These are phyloP conservation scores for Cataglyphis cursor DNA, from an alignment of 2,888 invertebrate species.

Conservation along the genomic window DNA sequence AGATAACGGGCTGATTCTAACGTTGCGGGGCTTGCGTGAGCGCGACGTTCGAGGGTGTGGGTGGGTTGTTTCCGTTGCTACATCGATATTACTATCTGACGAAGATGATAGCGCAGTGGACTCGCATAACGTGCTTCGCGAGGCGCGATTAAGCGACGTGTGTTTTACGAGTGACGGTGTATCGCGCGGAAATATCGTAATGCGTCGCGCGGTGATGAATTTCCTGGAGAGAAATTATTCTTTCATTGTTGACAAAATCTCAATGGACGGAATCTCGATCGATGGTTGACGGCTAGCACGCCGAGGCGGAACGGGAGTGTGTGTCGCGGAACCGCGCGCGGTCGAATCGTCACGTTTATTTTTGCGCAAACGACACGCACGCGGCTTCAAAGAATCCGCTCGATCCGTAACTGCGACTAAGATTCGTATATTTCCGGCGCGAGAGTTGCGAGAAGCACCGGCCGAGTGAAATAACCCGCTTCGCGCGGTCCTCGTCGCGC, in stretches of 20 bases:
- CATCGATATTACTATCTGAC: constrained; percentile 73
- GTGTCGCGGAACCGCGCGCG: constrained; percentile 14
- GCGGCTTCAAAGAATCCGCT: constrained; percentile 49
- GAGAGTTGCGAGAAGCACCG: background rate
- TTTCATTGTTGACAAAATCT: constrained; percentile 37
- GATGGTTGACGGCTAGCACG: background rate
- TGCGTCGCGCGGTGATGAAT: constrained; percentile 40
- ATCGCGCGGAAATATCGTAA: constrained; percentile 40
- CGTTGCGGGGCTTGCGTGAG: constrained; percentile 77
- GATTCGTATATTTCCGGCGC: constrained; percentile 64
- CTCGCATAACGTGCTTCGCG: constrained; percentile 3
- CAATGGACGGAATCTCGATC: constrained; percentile 39
- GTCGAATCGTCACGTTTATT: constrained; percentile 67
- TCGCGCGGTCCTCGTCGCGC: constrained; percentile 36
- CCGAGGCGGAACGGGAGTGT: background rate
- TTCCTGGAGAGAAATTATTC: constrained; percentile 46
- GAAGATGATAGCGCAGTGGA: constrained; percentile 59
- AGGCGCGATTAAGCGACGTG: constrained; percentile 25
- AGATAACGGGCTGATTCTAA: constrained; percentile 63
- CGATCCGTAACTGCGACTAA: constrained; percentile 66
- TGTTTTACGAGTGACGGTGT: constrained; percentile 31
- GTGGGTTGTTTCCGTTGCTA: constrained; percentile 59
- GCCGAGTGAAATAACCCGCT: background rate
- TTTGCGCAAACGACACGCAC: constrained; percentile 31
- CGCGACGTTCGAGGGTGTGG: constrained; percentile 56